A percentile compares a stretch with the other conserved stretches of the same genome.
phyloP scores from a whole-genome alignment of 2,888 invertebrate species.

The Tribolium freemani region DNA sequence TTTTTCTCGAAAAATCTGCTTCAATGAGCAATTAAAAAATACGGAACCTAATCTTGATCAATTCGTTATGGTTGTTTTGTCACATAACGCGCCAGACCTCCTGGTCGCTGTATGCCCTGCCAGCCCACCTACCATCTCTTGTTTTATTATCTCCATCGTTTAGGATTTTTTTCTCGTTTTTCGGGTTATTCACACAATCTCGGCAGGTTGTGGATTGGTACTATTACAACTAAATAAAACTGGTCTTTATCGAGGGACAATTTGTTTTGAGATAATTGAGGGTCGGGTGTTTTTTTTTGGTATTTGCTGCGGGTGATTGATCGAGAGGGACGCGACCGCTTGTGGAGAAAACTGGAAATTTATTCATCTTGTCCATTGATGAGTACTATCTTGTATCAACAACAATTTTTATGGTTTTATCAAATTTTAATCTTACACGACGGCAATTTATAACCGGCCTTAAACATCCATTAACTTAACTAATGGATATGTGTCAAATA shows the following conservation, averaged over 20 bases:
- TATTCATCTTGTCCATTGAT: conserved; percentile 58
- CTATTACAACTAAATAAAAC: conserved; percentile 65
- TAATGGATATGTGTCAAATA: conserved; percentile 56
- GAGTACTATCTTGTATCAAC: conserved; percentile 65
- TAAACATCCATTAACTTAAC: conserved; percentile 61
- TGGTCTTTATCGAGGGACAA: conserved; percentile 55
- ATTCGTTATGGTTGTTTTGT: conserved; percentile 67
- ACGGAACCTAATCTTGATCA: conserved; percentile 67
- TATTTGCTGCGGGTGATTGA: conserved; percentile 15
- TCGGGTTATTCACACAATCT: conserved; percentile 59
- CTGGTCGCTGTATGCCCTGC: conserved; percentile 63
- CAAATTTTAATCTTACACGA: conserved; percentile 59
- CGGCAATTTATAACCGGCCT: conserved; percentile 60
- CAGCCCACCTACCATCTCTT: conserved; percentile 66
- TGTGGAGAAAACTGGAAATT: conserved; percentile 38
- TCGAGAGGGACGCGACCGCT: conserved; percentile 12
- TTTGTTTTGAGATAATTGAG: conserved; percentile 49
- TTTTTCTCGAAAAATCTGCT: conserved; percentile 58
- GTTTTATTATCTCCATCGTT: conserved; percentile 64
- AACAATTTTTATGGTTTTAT: conserved; percentile 65
- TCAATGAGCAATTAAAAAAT: conserved; percentile 66
- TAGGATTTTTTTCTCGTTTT: conserved; percentile 56
- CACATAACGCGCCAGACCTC: conserved; percentile 68
- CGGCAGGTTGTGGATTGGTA: conserved; percentile 62
- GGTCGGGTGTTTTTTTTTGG: neutral